A percentile compares a stretch with the other conserved stretches of the same genome.
Evolutionary conservation across 2,888 invertebrate species (phyloP).

Genomic region (Erannis defoliaria): DNA sequence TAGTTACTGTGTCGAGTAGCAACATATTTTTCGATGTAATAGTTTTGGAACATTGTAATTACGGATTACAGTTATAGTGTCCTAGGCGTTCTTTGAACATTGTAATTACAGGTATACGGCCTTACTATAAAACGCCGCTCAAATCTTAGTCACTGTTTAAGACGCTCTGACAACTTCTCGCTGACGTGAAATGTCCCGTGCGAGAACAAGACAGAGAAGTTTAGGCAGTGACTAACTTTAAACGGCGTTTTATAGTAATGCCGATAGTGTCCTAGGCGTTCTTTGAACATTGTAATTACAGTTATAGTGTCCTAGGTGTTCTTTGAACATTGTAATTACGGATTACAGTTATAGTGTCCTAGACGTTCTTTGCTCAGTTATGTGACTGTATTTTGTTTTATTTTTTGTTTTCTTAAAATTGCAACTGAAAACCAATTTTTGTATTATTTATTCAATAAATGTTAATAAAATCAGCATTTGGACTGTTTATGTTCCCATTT

Average conservation of each 20-base stretch:
- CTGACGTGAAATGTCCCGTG: too few relatives aligned
- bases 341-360: constrained; percentile 62
- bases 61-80: too few relatives aligned
- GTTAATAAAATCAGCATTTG: constrained; percentile 80
- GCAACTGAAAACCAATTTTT: constrained; percentile 80
- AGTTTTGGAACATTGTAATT: constrained; percentile 60
- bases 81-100: too few relatives aligned
- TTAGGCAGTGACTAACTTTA: too few relatives aligned
- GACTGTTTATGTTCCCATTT: constrained; percentile 38
- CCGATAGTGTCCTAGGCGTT: too few relatives aligned
- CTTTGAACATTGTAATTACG: constrained; percentile 59
- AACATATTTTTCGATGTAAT: constrained; percentile 76
- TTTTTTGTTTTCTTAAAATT: constrained; percentile 74
- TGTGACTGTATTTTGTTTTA: constrained; percentile 59
- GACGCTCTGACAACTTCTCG: too few relatives aligned
- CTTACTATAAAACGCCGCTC: too few relatives aligned
- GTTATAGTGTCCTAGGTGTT: too few relatives aligned
- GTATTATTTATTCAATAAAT: constrained; percentile 86
- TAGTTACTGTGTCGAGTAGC: constrained; percentile 69
- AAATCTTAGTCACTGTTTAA: too few relatives aligned
- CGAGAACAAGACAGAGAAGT: too few relatives aligned
- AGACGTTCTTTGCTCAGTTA: constrained; percentile 78
- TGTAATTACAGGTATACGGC: constrained; percentile 60
- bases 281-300: too few relatives aligned
- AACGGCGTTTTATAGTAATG: too few relatives aligned